A percentile compares a stretch with the other conserved stretches of the same genome.
Evolutionary conservation across 2,797 vertebrate genomes (phyloP).

Genomic region (Calcarius lapponicus): DNA sequence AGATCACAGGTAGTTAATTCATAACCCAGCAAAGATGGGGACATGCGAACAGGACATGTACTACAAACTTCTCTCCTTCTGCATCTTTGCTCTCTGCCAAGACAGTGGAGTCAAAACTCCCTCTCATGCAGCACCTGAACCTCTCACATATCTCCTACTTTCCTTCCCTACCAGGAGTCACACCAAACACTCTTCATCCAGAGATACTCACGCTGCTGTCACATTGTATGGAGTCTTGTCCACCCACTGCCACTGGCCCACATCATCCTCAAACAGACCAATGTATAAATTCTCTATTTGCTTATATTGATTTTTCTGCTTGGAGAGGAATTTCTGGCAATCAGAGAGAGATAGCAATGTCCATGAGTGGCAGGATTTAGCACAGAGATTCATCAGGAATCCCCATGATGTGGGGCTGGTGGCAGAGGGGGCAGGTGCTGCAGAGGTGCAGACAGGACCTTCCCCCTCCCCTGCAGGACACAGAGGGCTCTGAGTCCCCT

Average conservation of each 20-base stretch:
- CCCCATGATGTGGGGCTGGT: background rate
- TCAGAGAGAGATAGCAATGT: background rate
- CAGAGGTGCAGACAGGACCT: background rate
- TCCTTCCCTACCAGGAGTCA: background rate
- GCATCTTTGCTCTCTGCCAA: fast-evolving
- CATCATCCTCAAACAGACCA: no score
- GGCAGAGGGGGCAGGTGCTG: background rate
- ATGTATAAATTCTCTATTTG: no score
- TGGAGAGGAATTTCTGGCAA: constrained; percentile 68
- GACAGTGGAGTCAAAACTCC: fast-evolving
- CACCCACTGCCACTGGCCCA: background rate
- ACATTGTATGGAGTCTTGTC: background rate
- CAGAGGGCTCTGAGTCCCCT: background rate
- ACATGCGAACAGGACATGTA: fast-evolving
- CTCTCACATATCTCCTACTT: no score
- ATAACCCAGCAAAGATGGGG: no score
- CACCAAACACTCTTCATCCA: background rate
- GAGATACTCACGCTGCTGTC: no score
- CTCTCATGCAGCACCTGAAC: no score
- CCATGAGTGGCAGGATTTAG: background rate
- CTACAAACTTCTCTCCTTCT: fast-evolving
- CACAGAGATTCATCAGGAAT: background rate
- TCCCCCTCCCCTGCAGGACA: background rate
- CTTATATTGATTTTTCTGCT: no score
- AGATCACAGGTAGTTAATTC: no score